Conservation (phyloP, 2,888 invertebrate species). For the Odontothrips loti region DNA sequence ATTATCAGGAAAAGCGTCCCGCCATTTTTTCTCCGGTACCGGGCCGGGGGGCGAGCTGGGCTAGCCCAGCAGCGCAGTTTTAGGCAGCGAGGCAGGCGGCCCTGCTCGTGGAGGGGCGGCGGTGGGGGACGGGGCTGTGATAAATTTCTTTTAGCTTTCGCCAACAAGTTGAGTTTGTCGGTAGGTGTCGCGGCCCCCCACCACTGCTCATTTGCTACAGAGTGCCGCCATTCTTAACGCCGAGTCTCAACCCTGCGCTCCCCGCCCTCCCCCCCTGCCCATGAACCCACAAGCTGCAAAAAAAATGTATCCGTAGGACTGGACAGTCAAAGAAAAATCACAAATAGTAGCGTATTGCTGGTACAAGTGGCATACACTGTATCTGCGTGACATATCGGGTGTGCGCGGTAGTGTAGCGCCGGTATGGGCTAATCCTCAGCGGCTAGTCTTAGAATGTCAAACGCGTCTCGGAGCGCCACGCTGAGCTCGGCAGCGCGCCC, state of each 20-base stretch:
- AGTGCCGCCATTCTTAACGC: too few species aligned
- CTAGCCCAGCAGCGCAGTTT: not conserved
- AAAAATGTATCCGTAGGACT: too few species aligned
- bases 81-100: not conserved
- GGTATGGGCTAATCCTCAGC: too few species aligned
- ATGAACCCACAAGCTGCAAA: too few species aligned
- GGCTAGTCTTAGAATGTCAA: too few species aligned
- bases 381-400: too few species aligned
- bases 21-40: not conserved
- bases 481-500: not conserved
- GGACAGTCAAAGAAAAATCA: too few species aligned
- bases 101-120: not conserved
- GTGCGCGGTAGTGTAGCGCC: too few species aligned
- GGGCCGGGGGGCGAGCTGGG: not conserved
- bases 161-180: constrained; percentile 24
- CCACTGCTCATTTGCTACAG: not conserved
- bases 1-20: not conserved
- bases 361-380: too few species aligned
- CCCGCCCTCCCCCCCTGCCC: too few species aligned
- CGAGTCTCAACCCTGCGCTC: too few species aligned
- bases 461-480: not conserved
- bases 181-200: not conserved
- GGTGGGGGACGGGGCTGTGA: not conserved
- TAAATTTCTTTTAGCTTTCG: constrained; percentile 25
- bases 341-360: too few species aligned